Base-by-base conservation (phyloP, 2,113 vertebrate species). In the Phainopepla nitens region DNA sequence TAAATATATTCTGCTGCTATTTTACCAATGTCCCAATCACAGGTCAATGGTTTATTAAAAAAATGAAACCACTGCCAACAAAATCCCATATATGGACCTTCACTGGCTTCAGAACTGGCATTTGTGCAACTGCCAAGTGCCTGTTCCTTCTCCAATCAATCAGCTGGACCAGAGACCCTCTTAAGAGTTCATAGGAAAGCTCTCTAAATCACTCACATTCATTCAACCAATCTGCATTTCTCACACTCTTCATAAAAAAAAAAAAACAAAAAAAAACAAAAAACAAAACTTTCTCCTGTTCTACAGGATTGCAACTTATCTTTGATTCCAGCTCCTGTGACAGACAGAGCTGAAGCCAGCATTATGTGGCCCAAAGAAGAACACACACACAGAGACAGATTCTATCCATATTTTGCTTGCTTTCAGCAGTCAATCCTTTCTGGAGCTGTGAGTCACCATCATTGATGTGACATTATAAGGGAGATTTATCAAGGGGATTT, bases 361-460 rank as follows among this genome's bases (percentile, higher is more conserved):
- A 79, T 82, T 85, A 96, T 54, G 70, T 39, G 39, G 41, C 50
- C 31, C 77, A 44, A 81, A 82, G 95, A 76, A 90, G 76, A 83
- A 87, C 96, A 71, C 17, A 31, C 11, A 83, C 15, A 70, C 29
- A 87, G 57, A 83, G 39, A 76, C 19, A 78, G 3, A 88, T 91
- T 87, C 57, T 35, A 49, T 73, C 75, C 83, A 86, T 73, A 50
- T 87, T 89, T 42, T 92, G 72, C 68, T 68, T 51, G 72, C 85
- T 90, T 93, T 85, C 60, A 73, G 70, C 45, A 83, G 53, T 31
- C 80, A 94, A 44, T 64, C 21, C 84, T 86, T 96, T 91, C 89
- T 84, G 69, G 92, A 92, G 36, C 68, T 89, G 62, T 96, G 93
- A 97, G 93, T 97, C 96, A 98, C 95, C 75, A 56, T 85, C 94